Percentiles rank a stretch among this genome's conserved stretches.
phyloP scores from a whole-genome alignment of 2,888 invertebrate genomes.

The Deroplatys truncata region DNA sequence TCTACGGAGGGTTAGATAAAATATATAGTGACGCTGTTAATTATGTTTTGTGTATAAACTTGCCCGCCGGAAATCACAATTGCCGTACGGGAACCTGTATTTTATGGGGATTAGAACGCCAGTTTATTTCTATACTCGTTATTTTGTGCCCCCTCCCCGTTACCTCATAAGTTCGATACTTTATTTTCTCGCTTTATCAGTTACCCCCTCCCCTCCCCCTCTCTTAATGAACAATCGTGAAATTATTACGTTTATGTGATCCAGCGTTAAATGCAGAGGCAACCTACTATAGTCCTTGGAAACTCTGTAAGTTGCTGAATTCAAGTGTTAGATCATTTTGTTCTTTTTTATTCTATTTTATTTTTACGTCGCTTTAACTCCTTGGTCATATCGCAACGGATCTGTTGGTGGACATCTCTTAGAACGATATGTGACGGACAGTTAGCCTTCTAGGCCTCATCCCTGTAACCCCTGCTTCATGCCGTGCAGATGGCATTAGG shows the following conservation, averaged over 20 bases:
- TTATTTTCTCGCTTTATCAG: neutral
- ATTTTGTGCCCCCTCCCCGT: neutral
- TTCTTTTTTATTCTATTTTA: too few relatives aligned
- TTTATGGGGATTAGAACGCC: neutral
- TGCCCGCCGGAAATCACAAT: neutral
- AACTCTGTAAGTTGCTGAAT: neutral
- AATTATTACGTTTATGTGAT: neutral
- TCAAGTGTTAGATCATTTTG: neutral
- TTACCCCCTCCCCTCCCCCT: neutral
- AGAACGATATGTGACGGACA: too few relatives aligned
- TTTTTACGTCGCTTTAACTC: too few relatives aligned
- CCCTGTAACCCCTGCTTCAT: too few relatives aligned
- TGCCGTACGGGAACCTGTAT: neutral
- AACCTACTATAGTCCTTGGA: neutral
- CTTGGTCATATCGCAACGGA: too few relatives aligned
- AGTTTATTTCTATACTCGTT: neutral
- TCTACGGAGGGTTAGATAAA: neutral
- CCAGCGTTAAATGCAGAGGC: neutral
- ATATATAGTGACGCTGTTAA: neutral
- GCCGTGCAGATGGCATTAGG: too few relatives aligned
- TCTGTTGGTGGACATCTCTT: too few relatives aligned
- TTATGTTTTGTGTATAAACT: neutral
- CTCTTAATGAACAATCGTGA: neutral
- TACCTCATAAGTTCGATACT: neutral
- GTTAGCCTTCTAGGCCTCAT: too few relatives aligned